These are phyloP conservation scores for Sinonovacula constricta DNA, from an alignment of 1,140 invertebrate species.

Conservation along the genomic window DNA sequence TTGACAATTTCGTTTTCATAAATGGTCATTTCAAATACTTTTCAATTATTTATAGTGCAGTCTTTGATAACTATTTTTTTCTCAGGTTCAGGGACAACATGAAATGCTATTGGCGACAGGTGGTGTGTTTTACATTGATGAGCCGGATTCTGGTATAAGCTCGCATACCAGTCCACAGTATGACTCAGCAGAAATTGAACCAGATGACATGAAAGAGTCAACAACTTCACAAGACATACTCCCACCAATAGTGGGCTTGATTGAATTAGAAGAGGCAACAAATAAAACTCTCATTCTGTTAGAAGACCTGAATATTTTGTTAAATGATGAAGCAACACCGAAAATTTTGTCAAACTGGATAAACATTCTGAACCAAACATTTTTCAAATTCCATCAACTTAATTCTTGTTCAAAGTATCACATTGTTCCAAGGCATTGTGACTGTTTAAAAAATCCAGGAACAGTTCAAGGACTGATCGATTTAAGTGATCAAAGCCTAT, in stretches of 20 bases:
- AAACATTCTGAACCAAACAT: conserved; percentile 38
- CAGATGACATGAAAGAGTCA: not conserved
- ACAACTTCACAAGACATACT: not conserved
- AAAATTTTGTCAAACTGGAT: conserved; percentile 30
- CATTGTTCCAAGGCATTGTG: not conserved
- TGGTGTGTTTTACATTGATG: not conserved
- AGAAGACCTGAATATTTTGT: conserved; percentile 8
- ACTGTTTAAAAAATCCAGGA: not conserved
- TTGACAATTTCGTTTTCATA: not conserved
- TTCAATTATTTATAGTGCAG: not conserved
- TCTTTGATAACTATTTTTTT: not conserved
- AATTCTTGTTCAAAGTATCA: not conserved
- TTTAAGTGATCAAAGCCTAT: not conserved
- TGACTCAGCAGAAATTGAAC: not conserved
- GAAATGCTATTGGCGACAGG: not conserved
- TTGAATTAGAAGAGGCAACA: conserved; percentile 15
- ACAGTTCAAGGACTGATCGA: not conserved
- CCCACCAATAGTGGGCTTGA: conserved; percentile 7
- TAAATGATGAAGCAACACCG: conserved; percentile 6
- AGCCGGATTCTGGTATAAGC: not conserved
- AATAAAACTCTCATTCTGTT: conserved; percentile 2
- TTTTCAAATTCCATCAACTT: conserved; percentile 18
- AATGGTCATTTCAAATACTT: not conserved
- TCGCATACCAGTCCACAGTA: not conserved
- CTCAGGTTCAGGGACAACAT: not conserved